These are phyloP conservation scores for Pteruthius melanotis DNA, from an alignment of 2,113 vertebrate species.

Conservation along the genomic window DNA sequence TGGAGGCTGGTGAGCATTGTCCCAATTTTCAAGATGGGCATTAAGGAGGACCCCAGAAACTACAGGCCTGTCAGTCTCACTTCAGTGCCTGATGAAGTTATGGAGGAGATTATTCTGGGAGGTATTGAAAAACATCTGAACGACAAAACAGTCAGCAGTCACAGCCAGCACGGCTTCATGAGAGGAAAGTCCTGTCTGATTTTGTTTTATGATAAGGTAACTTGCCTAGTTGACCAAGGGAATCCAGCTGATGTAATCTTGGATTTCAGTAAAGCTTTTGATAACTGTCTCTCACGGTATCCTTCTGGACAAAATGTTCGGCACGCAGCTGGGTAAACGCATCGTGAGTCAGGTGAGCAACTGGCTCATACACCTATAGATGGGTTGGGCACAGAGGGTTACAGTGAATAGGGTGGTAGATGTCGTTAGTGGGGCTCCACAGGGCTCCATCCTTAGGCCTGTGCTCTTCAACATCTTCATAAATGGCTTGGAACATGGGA, in stretches of 20 bases:
- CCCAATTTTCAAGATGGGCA: background rate
- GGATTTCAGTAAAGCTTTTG: background rate
- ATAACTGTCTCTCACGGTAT: background rate
- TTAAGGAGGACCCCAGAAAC: background rate
- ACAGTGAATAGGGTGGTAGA: background rate
- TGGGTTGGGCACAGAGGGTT: background rate
- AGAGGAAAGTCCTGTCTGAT: background rate
- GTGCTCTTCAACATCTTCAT: background rate
- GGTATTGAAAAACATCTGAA: background rate
- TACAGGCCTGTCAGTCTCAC: background rate
- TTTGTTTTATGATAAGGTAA: background rate
- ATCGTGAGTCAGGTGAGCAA: fast-evolving
- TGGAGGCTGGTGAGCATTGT: background rate
- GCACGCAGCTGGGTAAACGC: background rate
- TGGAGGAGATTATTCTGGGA: background rate
- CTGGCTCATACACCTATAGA: too few species aligned
- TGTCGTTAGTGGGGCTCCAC: background rate
- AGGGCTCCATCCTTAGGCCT: fast-evolving
- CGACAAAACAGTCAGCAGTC: background rate
- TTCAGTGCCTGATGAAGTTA: background rate
- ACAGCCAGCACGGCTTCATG: background rate
- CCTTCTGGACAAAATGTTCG: background rate
- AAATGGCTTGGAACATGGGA: background rate
- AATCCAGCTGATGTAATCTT: background rate
- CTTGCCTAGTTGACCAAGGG: background rate